Evolutionary conservation across 2,113 vertebrate species (phyloP).

Genomic region (Alces alces): DNA sequence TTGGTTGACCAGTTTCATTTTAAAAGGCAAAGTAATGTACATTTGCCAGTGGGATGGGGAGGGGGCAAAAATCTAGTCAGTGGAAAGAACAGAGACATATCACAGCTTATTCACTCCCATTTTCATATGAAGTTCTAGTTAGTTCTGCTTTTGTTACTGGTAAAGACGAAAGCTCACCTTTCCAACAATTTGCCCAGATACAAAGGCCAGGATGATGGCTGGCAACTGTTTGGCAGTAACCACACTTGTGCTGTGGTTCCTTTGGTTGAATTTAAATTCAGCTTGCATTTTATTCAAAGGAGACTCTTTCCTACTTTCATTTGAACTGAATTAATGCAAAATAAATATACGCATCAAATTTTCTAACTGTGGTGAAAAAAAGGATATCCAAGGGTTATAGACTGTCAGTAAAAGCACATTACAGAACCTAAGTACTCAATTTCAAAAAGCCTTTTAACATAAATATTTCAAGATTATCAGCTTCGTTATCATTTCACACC

Average conservation of each 20-base stretch:
- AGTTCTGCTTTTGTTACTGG: not conserved
- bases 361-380: slow-evolving; percentile 26
- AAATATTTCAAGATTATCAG: slow-evolving; percentile 44
- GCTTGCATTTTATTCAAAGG: not conserved
- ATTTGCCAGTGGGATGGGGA: not conserved
- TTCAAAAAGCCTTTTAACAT: slow-evolving; percentile 34
- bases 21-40: not conserved
- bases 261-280: slow-evolving; percentile 13
- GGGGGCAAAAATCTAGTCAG: not conserved
- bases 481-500: slow-evolving; percentile 33
- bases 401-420: not conserved
- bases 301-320: not conserved
- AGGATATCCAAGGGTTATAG: not conserved
- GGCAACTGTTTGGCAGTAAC: not conserved
- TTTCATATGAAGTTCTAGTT: not conserved
- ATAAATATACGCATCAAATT: slow-evolving; percentile 38
- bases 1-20: not conserved
- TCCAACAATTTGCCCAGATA: not conserved
- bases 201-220: not conserved
- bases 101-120: not conserved
- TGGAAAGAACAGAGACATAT: not conserved
- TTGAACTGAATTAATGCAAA: slow-evolving; percentile 14
- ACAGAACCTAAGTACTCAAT: not conserved
- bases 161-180: not conserved
- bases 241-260: not conserved